phyloP scores from a whole-genome alignment of 1,140 invertebrate species.

The Mylabris phalerata region DNA sequence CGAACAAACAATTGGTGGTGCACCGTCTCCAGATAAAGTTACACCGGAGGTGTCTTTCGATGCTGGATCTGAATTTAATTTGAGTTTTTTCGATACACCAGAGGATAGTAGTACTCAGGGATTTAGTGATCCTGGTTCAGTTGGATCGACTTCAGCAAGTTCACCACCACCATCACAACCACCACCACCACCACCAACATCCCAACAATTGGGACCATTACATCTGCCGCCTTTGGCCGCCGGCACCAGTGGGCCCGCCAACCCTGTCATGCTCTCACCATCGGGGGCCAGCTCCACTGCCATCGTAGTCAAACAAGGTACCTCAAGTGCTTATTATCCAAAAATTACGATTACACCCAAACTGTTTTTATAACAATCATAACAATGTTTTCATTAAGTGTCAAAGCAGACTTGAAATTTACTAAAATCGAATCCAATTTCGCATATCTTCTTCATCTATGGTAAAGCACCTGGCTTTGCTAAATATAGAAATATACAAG shows the following conservation, averaged over 20 bases:
- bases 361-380: too few species aligned
- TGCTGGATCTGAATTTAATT: slow-evolving; percentile 67
- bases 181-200: slow-evolving; percentile 50
- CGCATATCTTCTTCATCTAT: too few species aligned
- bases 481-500: too few species aligned
- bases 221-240: slow-evolving; percentile 24
- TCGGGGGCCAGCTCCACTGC: slow-evolving; percentile 23
- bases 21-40: slow-evolving; percentile 52
- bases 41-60: slow-evolving; percentile 61
- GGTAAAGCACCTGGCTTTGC: too few species aligned
- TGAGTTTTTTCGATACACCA: slow-evolving; percentile 68
- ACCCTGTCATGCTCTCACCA: slow-evolving; percentile 27
- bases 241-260: slow-evolving; percentile 23
- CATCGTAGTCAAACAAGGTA: slow-evolving; percentile 39
- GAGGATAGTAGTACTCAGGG: slow-evolving; percentile 59
- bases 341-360: too few species aligned
- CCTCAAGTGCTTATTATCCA: not conserved
- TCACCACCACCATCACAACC: slow-evolving; percentile 45
- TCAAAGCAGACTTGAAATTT: too few species aligned
- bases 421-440: too few species aligned
- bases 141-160: slow-evolving; percentile 53
- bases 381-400: too few species aligned
- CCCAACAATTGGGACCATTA: slow-evolving; percentile 39
- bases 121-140: slow-evolving; percentile 60
- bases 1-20: slow-evolving; percentile 52